phyloP scores from a whole-genome alignment of 2,888 invertebrate genomes.

The Cheilosia impressa region DNA sequence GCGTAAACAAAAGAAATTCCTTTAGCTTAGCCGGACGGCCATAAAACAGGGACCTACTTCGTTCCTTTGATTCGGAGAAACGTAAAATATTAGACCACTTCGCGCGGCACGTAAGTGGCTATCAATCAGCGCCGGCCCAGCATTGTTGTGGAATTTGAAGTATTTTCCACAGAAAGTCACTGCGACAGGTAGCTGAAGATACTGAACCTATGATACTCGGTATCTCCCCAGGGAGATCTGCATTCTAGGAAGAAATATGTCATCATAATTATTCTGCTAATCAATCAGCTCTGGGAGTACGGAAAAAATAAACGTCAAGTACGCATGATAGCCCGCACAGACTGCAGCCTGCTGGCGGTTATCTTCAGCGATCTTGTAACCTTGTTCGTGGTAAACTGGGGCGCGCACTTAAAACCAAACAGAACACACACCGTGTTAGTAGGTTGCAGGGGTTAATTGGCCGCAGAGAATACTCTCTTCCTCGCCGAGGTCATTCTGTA shows the following conservation, averaged over 20 bases:
- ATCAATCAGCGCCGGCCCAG: slow-evolving; percentile 55
- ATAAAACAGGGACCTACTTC: slow-evolving; percentile 7
- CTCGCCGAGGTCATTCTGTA: slow-evolving; percentile 16
- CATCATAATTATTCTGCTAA: slow-evolving; percentile 64
- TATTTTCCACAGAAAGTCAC: slow-evolving; percentile 11
- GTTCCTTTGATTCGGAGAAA: slow-evolving; percentile 23
- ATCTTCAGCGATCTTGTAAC: slow-evolving; percentile 62
- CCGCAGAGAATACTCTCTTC: slow-evolving; percentile 19
- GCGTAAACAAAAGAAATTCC: slow-evolving; percentile 32
- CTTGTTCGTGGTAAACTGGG: slow-evolving; percentile 45
- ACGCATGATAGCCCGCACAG: slow-evolving; percentile 40
- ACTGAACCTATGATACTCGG: slow-evolving; percentile 7
- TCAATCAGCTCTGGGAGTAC: slow-evolving; percentile 53
- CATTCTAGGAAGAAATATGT: slow-evolving; percentile 55
- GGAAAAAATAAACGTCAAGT: background rate
- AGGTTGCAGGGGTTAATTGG: slow-evolving; percentile 22
- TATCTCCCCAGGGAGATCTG: slow-evolving; percentile 28
- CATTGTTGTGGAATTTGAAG: slow-evolving; percentile 43
- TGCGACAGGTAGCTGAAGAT: slow-evolving; percentile 46
- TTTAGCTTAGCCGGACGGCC: slow-evolving; percentile 1
- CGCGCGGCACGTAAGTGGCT: slow-evolving; percentile 48
- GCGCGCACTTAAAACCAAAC: slow-evolving; percentile 5
- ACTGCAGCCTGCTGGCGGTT: background rate
- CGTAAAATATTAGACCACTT: slow-evolving; percentile 57
- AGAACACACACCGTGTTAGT: slow-evolving; percentile 48